Percentiles rank a stretch among this genome's conserved stretches.
Evolutionary conservation across 1,140 invertebrate genomes (phyloP).

Genomic region (Sycophila sp.): DNA sequence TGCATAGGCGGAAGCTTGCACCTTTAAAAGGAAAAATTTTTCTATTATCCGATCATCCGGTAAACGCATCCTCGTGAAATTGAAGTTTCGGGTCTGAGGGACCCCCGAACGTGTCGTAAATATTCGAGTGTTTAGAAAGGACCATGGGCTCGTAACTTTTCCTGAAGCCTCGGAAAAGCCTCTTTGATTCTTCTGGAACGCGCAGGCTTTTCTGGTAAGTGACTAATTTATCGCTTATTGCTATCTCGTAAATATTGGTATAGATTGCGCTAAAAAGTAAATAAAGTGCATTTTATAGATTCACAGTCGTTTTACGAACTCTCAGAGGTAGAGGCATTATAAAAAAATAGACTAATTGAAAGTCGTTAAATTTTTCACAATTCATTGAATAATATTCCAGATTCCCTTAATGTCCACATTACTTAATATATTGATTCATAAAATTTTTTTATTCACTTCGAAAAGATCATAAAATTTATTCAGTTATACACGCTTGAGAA

Average conservation of each 20-base stretch:
- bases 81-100: constrained; percentile 19
- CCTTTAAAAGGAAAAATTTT: constrained; percentile 12
- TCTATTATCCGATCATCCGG: constrained; percentile 20
- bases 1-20: constrained; percentile 2
- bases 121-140: constrained; percentile 37
- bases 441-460: too few species aligned
- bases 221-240: constrained; percentile 25
- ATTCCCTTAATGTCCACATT: too few species aligned
- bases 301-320: neutral
- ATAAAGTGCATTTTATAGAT: constrained; percentile 13
- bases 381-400: too few species aligned
- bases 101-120: constrained; percentile 15
- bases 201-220: constrained; percentile 3
- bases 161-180: constrained; percentile 1
- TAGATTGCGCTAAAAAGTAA: neutral
- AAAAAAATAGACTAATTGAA: too few species aligned
- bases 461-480: too few species aligned
- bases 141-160: constrained; percentile 1
- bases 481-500: too few species aligned
- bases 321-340: neutral
- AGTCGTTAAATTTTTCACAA: too few species aligned
- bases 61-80: constrained; percentile 20
- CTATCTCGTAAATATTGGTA: neutral
- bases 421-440: too few species aligned
- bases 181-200: neutral